phyloP scores from a whole-genome alignment of 92 coral and sea anemone genomes.

The Paragorgia papillata region DNA sequence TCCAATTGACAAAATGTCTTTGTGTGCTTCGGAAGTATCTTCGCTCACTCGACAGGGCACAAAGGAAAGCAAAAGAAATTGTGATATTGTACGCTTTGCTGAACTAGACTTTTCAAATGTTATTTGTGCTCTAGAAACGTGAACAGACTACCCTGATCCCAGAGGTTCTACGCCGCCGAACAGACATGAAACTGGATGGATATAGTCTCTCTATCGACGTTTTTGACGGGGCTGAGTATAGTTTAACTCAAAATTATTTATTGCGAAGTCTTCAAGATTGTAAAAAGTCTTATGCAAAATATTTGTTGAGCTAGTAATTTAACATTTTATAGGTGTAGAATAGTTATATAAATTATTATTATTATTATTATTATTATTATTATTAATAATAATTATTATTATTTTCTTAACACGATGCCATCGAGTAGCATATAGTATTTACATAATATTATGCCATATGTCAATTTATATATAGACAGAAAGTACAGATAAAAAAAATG shows the following conservation, averaged over 20 bases:
- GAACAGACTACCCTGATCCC: too few species aligned
- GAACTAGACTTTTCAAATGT: conserved; percentile 91
- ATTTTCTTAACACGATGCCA: too few species aligned
- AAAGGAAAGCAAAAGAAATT: conserved; percentile 11
- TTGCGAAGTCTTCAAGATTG: not conserved
- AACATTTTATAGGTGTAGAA: not conserved
- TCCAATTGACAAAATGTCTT: not conserved
- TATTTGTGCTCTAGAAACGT: conserved; percentile 91
- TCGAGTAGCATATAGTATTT: too few species aligned
- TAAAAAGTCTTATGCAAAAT: not conserved
- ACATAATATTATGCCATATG: too few species aligned
- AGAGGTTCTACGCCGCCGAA: too few species aligned
- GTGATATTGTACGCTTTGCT: conserved; percentile 51
- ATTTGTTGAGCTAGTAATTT: conserved; percentile 2
- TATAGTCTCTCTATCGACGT: too few species aligned
- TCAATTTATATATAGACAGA: too few species aligned
- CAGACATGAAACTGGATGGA: too few species aligned
- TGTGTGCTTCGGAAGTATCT: not conserved
- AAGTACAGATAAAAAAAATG: too few species aligned
- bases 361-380: not conserved
- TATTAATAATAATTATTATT: too few species aligned
- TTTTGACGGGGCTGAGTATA: not conserved
- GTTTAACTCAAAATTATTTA: not conserved
- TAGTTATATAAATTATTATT: not conserved
- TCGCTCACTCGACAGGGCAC: not conserved